Percentiles rank a stretch among this genome's conserved stretches.
These are phyloP conservation scores for Pentalonia nigronervosa DNA, from an alignment of 1,140 invertebrate species.

Conservation along the genomic window DNA sequence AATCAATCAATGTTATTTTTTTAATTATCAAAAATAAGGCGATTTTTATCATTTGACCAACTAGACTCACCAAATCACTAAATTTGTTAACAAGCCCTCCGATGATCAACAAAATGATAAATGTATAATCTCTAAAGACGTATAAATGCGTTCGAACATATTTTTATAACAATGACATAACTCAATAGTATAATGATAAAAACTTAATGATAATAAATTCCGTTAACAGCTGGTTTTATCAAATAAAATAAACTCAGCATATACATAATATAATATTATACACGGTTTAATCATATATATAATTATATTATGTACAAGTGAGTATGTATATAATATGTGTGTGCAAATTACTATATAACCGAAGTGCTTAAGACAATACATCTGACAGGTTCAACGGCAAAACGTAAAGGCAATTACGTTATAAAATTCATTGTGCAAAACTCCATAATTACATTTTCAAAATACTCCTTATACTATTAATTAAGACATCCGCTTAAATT, in stretches of 20 bases:
- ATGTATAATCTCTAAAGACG: neutral
- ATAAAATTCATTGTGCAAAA: neutral
- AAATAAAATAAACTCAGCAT: neutral
- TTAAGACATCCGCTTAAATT: neutral
- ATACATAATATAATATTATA: neutral
- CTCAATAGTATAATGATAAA: neutral
- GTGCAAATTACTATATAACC: neutral
- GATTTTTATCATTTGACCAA: too few relatives aligned
- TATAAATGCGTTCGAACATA: neutral
- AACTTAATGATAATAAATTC: neutral
- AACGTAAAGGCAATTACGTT: neutral
- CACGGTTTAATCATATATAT: neutral
- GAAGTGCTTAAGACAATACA: neutral
- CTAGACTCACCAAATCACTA: neutral
- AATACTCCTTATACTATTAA: conserved; percentile 15
- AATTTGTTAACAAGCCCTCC: neutral
- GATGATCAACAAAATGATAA: neutral
- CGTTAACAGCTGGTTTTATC: neutral
- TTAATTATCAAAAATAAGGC: too few relatives aligned
- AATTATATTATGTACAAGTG: neutral
- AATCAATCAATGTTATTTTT: too few relatives aligned
- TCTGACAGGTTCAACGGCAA: neutral
- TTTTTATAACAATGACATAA: neutral
- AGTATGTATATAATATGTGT: neutral
- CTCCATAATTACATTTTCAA: conserved; percentile 4